phyloP scores from a whole-genome alignment of 2,797 vertebrate genomes.

The Sebastes kiyomatsui region DNA sequence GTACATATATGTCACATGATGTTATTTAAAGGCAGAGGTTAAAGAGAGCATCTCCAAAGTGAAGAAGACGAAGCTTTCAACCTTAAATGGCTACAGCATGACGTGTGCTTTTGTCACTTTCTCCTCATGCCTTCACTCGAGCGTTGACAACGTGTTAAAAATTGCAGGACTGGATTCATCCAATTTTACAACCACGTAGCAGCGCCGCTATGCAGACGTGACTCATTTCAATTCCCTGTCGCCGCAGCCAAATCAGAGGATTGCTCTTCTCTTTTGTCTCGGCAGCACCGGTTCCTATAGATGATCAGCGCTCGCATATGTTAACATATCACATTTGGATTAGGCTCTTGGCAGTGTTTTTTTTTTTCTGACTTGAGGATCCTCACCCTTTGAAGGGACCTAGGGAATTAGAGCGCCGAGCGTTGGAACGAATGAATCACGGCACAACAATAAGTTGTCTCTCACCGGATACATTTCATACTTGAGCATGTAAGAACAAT shows the following conservation, averaged over 20 bases:
- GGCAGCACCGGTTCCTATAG: constrained; percentile 48
- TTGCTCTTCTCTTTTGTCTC: constrained; percentile 55
- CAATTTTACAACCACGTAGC: constrained; percentile 16
- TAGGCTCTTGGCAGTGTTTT: constrained; percentile 46
- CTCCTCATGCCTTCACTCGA: background rate
- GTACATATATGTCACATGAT: background rate
- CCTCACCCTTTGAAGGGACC: constrained; percentile 36
- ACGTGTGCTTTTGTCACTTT: background rate
- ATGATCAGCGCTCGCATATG: constrained; percentile 58
- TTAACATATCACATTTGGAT: constrained; percentile 70
- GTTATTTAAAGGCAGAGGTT: background rate
- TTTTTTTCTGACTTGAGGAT: constrained; percentile 32
- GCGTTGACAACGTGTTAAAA: constrained; percentile 12
- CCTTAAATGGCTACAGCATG: background rate
- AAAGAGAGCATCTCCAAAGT: constrained; percentile 15
- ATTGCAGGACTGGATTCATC: constrained; percentile 25
- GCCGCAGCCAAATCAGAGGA: constrained; percentile 47
- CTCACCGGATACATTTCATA: constrained; percentile 57
- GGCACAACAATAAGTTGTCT: constrained; percentile 56
- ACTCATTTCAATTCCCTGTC: constrained; percentile 55
- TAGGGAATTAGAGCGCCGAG: constrained; percentile 63
- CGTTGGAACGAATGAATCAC: constrained; percentile 55
- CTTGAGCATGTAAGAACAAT: constrained; percentile 46
- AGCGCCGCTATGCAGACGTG: constrained; percentile 32
- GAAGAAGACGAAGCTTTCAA: background rate